Percentiles rank a stretch among this genome's conserved stretches.
These are phyloP conservation scores for Alouatta palliata DNA, from an alignment of 2,113 vertebrate genomes.

Conservation along the genomic window DNA sequence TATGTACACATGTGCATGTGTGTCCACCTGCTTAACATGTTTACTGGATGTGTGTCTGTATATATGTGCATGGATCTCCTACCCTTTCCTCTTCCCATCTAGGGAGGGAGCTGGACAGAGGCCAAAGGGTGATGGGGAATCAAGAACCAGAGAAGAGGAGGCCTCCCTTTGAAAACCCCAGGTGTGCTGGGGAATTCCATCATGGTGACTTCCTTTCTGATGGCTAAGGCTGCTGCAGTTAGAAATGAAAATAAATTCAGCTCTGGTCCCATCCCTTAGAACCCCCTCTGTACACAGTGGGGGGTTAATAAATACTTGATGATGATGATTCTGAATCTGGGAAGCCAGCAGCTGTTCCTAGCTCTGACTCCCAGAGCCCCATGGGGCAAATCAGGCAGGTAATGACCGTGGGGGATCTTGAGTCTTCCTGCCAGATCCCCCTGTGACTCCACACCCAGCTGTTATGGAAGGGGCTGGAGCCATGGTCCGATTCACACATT, in stretches of 20 bases:
- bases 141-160: background rate
- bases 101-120: background rate
- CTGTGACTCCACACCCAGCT: background rate
- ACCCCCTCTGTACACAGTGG: constrained; percentile 57
- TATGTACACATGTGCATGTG: background rate
- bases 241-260: constrained; percentile 19
- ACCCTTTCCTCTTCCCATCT: background rate
- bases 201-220: background rate
- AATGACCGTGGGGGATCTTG: background rate
- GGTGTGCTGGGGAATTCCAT: background rate
- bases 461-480: background rate
- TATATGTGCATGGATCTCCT: background rate
- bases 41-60: background rate
- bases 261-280: constrained; percentile 17
- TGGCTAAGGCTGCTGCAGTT: background rate
- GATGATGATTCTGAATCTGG: constrained; percentile 38
- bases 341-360: constrained; percentile 64
- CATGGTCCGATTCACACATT: background rate
- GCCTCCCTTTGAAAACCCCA: background rate
- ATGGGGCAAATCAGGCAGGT: background rate
- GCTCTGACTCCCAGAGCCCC: background rate
- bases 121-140: background rate
- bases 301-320: constrained; percentile 73
- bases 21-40: background rate
- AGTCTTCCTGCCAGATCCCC: background rate